phyloP scores from a whole-genome alignment of 2,888 invertebrate species.

The Acrocera orbiculus region DNA sequence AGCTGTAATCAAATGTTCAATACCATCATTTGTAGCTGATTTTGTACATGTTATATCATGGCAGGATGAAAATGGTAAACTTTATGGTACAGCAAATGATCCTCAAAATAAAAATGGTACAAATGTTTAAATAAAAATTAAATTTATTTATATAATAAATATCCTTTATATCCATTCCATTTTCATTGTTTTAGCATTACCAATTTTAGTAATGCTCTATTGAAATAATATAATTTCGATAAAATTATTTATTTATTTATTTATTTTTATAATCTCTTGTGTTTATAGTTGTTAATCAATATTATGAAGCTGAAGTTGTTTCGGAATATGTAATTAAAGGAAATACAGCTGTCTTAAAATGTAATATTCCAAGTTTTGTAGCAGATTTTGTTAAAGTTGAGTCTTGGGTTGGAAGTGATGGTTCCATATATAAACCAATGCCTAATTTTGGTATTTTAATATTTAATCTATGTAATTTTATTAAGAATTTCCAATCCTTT shows the following conservation, averaged over 20 bases:
- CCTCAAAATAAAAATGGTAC: slow-evolving; percentile 15
- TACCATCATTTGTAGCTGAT: slow-evolving; percentile 57
- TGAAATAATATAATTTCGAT: too few relatives aligned
- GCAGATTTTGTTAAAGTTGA: slow-evolving; percentile 81
- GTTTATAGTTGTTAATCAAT: slow-evolving; percentile 67
- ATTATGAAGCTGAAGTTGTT: slow-evolving; percentile 74
- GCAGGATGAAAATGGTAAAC: slow-evolving; percentile 40
- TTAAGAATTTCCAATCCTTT: not conserved
- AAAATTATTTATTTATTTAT: not conserved
- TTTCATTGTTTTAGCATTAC: not conserved
- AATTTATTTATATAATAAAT: not conserved
- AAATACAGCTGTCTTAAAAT: slow-evolving; percentile 72
- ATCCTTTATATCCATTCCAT: not conserved
- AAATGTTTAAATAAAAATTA: not conserved
- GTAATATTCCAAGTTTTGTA: slow-evolving; percentile 78
- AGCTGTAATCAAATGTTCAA: slow-evolving; percentile 53
- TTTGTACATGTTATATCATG: slow-evolving; percentile 52
- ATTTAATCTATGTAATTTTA: not conserved
- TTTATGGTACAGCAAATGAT: slow-evolving; percentile 26
- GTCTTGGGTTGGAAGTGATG: slow-evolving; percentile 54
- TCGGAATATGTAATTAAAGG: slow-evolving; percentile 80
- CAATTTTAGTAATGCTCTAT: not conserved
- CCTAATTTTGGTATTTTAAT: slow-evolving; percentile 42
- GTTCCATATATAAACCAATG: slow-evolving; percentile 50
- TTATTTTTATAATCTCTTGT: slow-evolving; percentile 3